Evolutionary conservation across 1,140 invertebrate genomes (phyloP), one percentile per base, ranked within the genome.

Genomic region (Thrips palmi): DNA sequence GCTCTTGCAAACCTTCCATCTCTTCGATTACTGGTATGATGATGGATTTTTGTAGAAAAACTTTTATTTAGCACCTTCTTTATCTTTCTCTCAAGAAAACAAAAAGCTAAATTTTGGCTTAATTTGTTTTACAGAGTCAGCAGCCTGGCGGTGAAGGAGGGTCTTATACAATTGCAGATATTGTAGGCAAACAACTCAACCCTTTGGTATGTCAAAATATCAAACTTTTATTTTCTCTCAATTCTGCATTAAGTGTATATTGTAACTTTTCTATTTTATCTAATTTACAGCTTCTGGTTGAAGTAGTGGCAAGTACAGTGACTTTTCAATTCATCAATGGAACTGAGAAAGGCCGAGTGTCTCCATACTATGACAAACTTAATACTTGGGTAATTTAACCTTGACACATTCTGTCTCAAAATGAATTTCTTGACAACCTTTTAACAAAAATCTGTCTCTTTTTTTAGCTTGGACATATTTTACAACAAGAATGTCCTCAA

Each of bases 291-390:
- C 52, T 40, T 31, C 63, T 78, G 12, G 76, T 92, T 54, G 83
- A 89, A 53, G 69, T 78, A 14, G 75, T 83, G 20, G 74, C 76
- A 2, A 77, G 80, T 41, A 77, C 80, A 35, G 72, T 92, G 22
- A 79, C 88, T 25, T 92, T 92, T 58, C 85, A 87, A 60, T 94
- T 89, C 54, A 68, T 76, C 37, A 77, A 78, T 1, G 60, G 71
- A 33, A 56, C 63, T 15, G 51, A 43, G 25, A 47, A 56, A 12
- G 60, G 65, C 44, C 63, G 67, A 43, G 71, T 77, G 11, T 71
- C 77, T 17, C 65, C 71, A 3, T 87, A 92, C 57, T 89, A 79
- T 53, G 79, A 92, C 58, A 87, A 87, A 51, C 63, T 92, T 0
- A 93, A 93, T 62, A 85, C 82, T 1, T 93, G 86, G 67, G 67